Evolutionary conservation across 2,888 invertebrate genomes (phyloP).

Genomic region (Acleris cristana): DNA sequence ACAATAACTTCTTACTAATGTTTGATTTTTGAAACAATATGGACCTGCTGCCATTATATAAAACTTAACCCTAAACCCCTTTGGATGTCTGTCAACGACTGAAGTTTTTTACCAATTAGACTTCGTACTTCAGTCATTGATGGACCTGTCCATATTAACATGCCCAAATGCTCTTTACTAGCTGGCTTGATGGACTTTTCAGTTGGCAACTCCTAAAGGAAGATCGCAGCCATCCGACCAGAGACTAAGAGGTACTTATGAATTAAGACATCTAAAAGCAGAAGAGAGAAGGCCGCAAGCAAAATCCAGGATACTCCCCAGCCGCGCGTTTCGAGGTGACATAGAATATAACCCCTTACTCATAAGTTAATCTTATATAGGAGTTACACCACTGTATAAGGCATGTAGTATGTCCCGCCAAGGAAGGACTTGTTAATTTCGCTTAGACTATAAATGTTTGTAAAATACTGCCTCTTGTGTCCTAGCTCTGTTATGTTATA

Average conservation of each 20-base stretch:
- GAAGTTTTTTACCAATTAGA: conserved; percentile 18
- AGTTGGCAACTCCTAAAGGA: conserved; percentile 71
- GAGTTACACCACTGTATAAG: conserved; percentile 51
- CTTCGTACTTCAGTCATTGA: conserved; percentile 47
- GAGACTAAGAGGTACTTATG: conserved; percentile 77
- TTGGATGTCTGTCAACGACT: conserved; percentile 61
- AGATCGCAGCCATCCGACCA: conserved; percentile 48
- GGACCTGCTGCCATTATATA: conserved; percentile 56
- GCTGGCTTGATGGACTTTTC: conserved; percentile 81
- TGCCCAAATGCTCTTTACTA: conserved; percentile 66
- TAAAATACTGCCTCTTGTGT: conserved; percentile 68
- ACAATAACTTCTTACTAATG: conserved; percentile 18
- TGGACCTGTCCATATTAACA: conserved; percentile 48
- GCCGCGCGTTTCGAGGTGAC: conserved; percentile 73
- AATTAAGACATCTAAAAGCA: conserved; percentile 56
- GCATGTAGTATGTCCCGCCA: conserved; percentile 67
- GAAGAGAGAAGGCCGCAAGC: conserved; percentile 52
- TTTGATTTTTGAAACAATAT: conserved; percentile 35
- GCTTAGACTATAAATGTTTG: conserved; percentile 63
- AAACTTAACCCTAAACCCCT: conserved; percentile 54
- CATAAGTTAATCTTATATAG: conserved; percentile 54
- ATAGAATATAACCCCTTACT: conserved; percentile 69
- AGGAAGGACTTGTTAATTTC: conserved; percentile 61
- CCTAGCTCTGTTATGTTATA: conserved; percentile 66
- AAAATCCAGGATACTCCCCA: conserved; percentile 44